Base-by-base conservation (phyloP, 2,113 vertebrate genomes). In the Microcebus murinus region DNA sequence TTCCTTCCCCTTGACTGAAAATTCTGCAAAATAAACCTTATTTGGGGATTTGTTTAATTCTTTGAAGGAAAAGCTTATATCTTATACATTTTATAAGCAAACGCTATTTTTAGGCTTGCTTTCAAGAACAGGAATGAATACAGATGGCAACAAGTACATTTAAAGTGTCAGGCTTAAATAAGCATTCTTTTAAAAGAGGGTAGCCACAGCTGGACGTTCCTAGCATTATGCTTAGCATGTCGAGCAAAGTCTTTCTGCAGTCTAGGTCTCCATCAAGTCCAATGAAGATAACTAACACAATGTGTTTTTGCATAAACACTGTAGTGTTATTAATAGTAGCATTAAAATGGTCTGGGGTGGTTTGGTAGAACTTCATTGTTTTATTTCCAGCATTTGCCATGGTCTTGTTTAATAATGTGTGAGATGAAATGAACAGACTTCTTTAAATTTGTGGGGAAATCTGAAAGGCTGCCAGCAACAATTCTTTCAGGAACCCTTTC, bases 101-200 rank as follows among this genome's bases (percentile, higher is more conserved):
- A 95, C 61, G 31, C 25, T 55, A 92, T 42, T 93, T 80, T 68
- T 57, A 95, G 29, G 34, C 23, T 80, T 84, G 21, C 74, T 68
- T 96, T 97, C 70, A 74, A 93, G 82, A 74, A 90, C 52, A 73
- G 34, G 23, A 94, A 29, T 68, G 80, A 91, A 87, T 39, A 80
- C 7, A 84, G 34, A 48, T 90, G 74, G 36, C 65, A 67, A 90
- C 39, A 68, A 50, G 57, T n/a, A 63, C 34, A 63, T 96, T 61
- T 11, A 42, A 81, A 48, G 76, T 48, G 48, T 34, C 74, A 80
- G 59, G 36, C 36, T 84, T 57, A 84, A 73, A 84, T 50, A 82
- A 74, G 50, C 9, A 8, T 71, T 92, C 81, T 87, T 87, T 73
- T 52, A 84, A 59, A 84, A 74, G 70, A 57, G 55, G 65, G 71